Percentiles rank a stretch among this genome's conserved stretches.
Evolutionary conservation across 2,888 invertebrate species (phyloP).

Genomic region (Crepidodera aurea): DNA sequence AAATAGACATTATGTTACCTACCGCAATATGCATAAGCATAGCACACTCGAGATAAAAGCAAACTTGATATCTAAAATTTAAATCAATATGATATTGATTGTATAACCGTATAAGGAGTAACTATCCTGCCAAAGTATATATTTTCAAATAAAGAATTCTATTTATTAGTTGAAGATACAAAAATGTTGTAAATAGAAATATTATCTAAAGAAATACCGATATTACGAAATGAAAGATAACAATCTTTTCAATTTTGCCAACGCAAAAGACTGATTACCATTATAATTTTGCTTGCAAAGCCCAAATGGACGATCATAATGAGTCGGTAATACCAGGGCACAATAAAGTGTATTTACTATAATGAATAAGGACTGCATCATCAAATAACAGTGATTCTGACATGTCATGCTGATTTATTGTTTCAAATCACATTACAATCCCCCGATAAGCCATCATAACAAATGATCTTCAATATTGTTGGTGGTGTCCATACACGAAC

Average conservation of each 20-base stretch:
- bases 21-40: too few species aligned
- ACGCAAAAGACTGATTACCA: not conserved
- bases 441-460: constrained; percentile 41
- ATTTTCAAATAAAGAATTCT: too few species aligned
- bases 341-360: constrained; percentile 38
- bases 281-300: not conserved
- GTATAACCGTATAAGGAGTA: too few species aligned
- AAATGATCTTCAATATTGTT: constrained; percentile 33
- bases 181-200: too few species aligned
- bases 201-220: not conserved
- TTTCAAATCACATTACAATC: constrained; percentile 38
- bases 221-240: not conserved
- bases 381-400: constrained; percentile 41
- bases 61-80: too few species aligned
- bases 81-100: too few species aligned
- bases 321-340: constrained; percentile 22
- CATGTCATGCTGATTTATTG: constrained; percentile 20
- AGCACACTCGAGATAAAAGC: too few species aligned
- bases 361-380: constrained; percentile 41
- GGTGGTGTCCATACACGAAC: constrained; percentile 3
- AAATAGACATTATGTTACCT: too few species aligned
- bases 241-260: not conserved
- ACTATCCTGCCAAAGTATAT: too few species aligned
- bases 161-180: too few species aligned
- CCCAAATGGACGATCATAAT: constrained; percentile 17